Evolutionary conservation across 2,797 vertebrate species (phyloP), one percentile per base, ranked within the genome.

Genomic region (Clarias pachynema): DNA sequence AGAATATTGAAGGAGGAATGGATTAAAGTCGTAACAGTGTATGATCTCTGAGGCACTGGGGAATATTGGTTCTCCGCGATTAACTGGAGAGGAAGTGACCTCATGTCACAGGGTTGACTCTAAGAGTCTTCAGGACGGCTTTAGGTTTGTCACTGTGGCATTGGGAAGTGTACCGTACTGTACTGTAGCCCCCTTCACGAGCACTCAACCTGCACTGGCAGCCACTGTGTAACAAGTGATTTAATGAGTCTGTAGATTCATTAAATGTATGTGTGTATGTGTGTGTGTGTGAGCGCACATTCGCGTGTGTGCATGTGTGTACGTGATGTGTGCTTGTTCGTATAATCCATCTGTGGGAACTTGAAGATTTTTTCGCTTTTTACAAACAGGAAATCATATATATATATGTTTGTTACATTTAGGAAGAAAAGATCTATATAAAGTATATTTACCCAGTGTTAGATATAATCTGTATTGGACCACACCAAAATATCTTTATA

Each of bases 121-220:
- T 59, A 59, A 59, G 74, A 89, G 29, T 88, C 91, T 92, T 90
- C 91, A 89, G 90, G 89, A 92, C 87, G 91, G 90, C 91, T 91
- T 62, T 62, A 44, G 18, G 34, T 29, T 29, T 62, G 59, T 63
- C 26, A 90, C 90, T 91, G 92, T 87, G 91, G 89, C 91, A 92
- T 93, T 91, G 74, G 84, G 93, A 91, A 91, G 89, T 89, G 91
- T 92, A 93, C 92, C 91, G 89, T 91, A 88, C 63, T 81, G 87
- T 86, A 87, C 83, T 85, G 84, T 86, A 88, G 85, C 85, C 84
- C 85, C 66, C 83, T 84, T 84, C 77, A 91, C 91, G 82, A 91
- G 91, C 91, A 92, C 91, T 91, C 92, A 93, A 94, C 93, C 93
- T 93, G 94, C 94, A 95, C 93, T 94, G 93, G 95, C 93, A 91